Evolutionary conservation across 2,888 invertebrate species (phyloP), one percentile per base, ranked within the genome.

Genomic region (Globia sparganii): DNA sequence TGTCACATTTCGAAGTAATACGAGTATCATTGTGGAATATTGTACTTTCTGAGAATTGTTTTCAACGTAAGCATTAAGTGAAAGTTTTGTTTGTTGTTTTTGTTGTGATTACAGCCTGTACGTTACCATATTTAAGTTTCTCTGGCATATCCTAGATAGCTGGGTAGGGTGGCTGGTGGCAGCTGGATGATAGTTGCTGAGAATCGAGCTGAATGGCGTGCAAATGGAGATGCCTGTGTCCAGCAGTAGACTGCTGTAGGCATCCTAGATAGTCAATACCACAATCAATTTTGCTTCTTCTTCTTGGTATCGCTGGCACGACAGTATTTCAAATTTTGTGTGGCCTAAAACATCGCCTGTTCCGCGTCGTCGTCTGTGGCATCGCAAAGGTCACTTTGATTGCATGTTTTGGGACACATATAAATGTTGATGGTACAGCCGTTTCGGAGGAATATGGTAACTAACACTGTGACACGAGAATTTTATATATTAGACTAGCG

Each of bases 1-100:
- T 61, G 43, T 65, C 65, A 40, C 59, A 37, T 76, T 69, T 66
- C 34, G 34, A 34, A 2, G 62, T 79, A 62, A 46, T 72, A n/a
- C n/a, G n/a, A n/a, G n/a, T 72, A 31, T 80, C 34, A 31, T n/a
- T 34, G 46, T 49, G 15, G 28, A 37, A 46, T 65, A 40, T 58
- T 58, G 31, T 58, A 65, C 18, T 64, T 31, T 31, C 37, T 64
- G 56, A 31, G 34, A 64, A 56, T 56, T 71, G 37, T 64, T 79
- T 61, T 18, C 8, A 21, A 34, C 3, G 37, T 6, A 13, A 43
- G 28, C 25, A 11, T 46, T 46, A 21, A 21, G 0, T 53, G 2
- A 62, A 34, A 34, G 34, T 56, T 37, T n/a, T 4, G 0, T 31
- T 15, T 3, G 1, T 37, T 43, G 9, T 61, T 61, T 64, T 56